These are phyloP conservation scores for Neoseiulus cucumeris DNA, from an alignment of 1,140 invertebrate genomes.

Conservation along the genomic window DNA sequence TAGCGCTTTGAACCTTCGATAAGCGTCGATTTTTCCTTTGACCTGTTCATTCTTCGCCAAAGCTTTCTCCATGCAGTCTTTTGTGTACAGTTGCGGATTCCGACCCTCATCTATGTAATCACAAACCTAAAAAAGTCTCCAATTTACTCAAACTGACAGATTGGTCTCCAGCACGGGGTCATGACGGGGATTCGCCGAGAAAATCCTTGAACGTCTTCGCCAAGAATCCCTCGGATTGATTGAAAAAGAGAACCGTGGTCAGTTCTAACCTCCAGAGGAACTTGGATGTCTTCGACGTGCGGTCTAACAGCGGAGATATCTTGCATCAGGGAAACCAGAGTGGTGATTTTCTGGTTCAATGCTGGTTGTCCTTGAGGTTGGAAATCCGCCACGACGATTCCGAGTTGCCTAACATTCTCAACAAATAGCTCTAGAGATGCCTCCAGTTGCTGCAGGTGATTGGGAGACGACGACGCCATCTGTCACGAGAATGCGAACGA, in stretches of 20 bases:
- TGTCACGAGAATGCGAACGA: too few species aligned
- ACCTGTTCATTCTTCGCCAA: conserved; percentile 73
- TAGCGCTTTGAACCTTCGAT: conserved; percentile 67
- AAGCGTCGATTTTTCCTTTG: conserved; percentile 34
- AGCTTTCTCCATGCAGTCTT: conserved; percentile 96
- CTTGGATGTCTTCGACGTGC: conserved; percentile 86
- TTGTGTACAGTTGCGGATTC: conserved; percentile 94
- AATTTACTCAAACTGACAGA: too few species aligned
- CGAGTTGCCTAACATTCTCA: conserved; percentile 89
- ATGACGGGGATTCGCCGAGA: too few species aligned
- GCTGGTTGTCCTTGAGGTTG: conserved; percentile 92
- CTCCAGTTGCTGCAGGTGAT: conserved; percentile 63
- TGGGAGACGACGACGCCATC: not conserved
- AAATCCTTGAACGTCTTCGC: too few species aligned
- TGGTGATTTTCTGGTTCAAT: conserved; percentile 90
- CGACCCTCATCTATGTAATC: conserved; percentile 87
- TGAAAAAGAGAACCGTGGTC: too few species aligned
- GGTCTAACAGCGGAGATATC: conserved; percentile 85
- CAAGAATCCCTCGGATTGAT: too few species aligned
- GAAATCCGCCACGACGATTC: conserved; percentile 94
- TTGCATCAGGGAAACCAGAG: conserved; percentile 64
- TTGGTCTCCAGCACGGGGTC: too few species aligned
- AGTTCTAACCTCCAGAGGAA: conserved; percentile 89
- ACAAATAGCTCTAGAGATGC: conserved; percentile 83
- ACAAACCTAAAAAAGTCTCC: too few species aligned